Base-by-base conservation (phyloP, 2,113 vertebrate genomes). In the Oryzias curvinotus region DNA sequence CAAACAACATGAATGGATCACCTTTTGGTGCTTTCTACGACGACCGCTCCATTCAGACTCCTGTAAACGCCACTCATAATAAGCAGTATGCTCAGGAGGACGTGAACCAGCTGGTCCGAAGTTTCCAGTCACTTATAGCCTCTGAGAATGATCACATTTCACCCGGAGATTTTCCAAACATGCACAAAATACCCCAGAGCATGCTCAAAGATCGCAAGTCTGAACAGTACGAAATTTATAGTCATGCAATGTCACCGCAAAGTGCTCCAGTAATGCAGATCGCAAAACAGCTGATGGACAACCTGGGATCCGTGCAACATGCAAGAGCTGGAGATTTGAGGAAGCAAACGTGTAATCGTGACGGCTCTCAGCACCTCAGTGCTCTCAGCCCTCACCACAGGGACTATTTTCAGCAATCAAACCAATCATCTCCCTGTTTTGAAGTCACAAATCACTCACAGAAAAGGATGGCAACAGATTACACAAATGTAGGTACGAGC, bases 201-300 rank as follows among this genome's bases (percentile, higher is more conserved):
- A 81, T 80, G 75, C 65, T 66, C 50, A 80, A 42, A 23, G 86
- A 81, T 0, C 69, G 49, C 52, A 17, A 88, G 46, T 55, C 65
- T 59, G 83, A 79, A 57, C 88, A 91, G 4, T 62, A 80, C 50
- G 81, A 83, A 69, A 62, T 65, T 30, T 71, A 82, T 50, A 82
- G 82, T 61, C 78, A 77, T 10, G 44, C 43, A 17, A 63, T 77
- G 54, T 76, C 70, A 58, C 61, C 69, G 51, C 62, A 81, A 60
- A 77, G 55, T 54, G 26, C 50, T 62, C 60, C 72, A 10, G 65
- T 57, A 10, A 62, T 72, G 36, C 72, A 71, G 46, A 80, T 63
- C 36, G 78, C 71, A 19, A 90, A 73, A 71, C 83, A 85, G 19
- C 47, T 73, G 52, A 25, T 54, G 21, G 71, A 46, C 61, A 82